A percentile compares a stretch with the other conserved stretches of the same genome.
Conservation (phyloP, 2,113 vertebrate species). For the Trogon melanurus region DNA sequence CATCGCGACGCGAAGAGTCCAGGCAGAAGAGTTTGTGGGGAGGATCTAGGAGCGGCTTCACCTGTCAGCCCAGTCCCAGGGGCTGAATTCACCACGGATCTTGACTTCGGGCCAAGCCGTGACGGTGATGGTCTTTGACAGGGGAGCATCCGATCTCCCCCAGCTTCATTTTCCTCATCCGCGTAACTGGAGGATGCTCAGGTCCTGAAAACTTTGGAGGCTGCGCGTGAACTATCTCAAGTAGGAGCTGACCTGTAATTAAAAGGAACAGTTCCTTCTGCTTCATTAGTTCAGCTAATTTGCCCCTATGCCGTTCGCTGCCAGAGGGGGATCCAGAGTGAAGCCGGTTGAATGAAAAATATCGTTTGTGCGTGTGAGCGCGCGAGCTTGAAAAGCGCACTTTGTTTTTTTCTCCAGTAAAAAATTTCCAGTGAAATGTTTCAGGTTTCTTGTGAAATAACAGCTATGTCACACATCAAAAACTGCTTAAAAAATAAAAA, state of each 20-base stretch:
- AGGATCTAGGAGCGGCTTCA: neutral
- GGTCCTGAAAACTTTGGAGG: neutral
- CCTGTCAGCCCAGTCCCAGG: neutral
- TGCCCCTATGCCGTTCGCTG: accelerated
- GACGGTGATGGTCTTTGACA: neutral
- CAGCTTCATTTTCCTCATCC: neutral
- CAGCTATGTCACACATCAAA: slow-evolving; percentile 47
- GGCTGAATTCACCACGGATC: neutral
- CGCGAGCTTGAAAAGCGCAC: neutral
- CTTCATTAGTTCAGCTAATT: neutral
- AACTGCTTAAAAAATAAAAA: neutral
- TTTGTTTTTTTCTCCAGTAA: slow-evolving; percentile 22
- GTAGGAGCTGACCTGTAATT: neutral
- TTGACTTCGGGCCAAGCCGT: neutral
- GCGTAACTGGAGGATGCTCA: neutral
- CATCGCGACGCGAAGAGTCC: neutral
- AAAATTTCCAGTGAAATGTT: slow-evolving; percentile 13
- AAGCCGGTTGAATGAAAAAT: neutral
- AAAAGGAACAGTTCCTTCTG: neutral
- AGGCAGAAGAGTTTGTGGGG: neutral
- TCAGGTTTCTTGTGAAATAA: slow-evolving; percentile 32
- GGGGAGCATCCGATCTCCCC: neutral
- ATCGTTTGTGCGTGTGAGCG: neutral
- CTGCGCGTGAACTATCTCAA: neutral
- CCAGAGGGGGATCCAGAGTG: neutral